Evolutionary conservation across 2,113 vertebrate genomes (phyloP), one percentile per base, ranked within the genome.

Genomic region (Apistogramma diplotaenia): DNA sequence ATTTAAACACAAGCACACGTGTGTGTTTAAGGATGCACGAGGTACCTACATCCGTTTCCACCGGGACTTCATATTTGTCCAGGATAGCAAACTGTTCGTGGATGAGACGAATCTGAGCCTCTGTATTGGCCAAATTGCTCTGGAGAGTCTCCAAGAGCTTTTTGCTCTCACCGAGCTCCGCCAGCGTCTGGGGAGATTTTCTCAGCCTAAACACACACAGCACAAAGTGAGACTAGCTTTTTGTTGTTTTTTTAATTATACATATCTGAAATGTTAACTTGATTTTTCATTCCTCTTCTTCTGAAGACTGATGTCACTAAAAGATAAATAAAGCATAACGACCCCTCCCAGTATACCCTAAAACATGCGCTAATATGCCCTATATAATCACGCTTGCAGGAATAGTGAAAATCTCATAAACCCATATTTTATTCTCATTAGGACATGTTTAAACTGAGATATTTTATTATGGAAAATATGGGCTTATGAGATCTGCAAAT

Each of bases 31-130:
- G 65, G 29, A 58, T 51, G 15, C 78, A 46, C 0, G 4, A 16
- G 27, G 12, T 37, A 85, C 96, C 95, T 90, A 98, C 97, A 13
- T 33, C 74, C 1, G 93, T 92, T 4, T 94, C 92, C 46, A 97
- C 93, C 0, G 90, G 70, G 84, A 97, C 96, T 59, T 97, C 96
- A 1, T 98, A 97, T 90, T 97, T 98, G 67, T 96, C 94, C 13
- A 98, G 93, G 60, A 97, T 95, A 83, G 95, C 82, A 83, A 97
- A 98, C 87, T 97, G 96, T 46, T 98, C 96, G 0, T 97, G 95
- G 74, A 97, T 95, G 54, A 96, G 92, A 4, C 92, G 91, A 82
- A 97, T 97, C 89, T 96, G 95, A 79, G 87, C 83, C 87, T 97
- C 95, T 0, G 91, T 91, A 75, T 89, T 95, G 19, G 89, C 58